These are phyloP conservation scores for Delichon dasypus DNA, from an alignment of 2,797 vertebrate species.

Conservation along the genomic window DNA sequence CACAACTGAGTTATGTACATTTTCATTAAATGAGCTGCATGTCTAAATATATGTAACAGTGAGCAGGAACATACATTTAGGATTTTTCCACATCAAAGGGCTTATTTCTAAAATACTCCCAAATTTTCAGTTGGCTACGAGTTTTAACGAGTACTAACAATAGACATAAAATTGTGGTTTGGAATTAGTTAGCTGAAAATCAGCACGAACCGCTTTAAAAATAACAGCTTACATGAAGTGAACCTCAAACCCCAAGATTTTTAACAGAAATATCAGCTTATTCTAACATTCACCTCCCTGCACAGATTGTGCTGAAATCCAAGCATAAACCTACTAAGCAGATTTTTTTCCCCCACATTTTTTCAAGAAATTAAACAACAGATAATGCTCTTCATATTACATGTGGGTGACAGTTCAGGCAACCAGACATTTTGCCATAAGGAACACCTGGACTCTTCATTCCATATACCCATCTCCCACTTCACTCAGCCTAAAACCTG, in stretches of 20 bases:
- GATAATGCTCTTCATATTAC: background rate
- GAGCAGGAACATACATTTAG: background rate
- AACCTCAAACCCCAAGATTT: background rate
- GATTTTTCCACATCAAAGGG: background rate
- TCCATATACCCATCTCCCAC: background rate
- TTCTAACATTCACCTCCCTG: background rate
- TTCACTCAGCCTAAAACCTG: background rate
- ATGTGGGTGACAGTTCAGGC: background rate
- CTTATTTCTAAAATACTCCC: background rate
- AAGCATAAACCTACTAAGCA: background rate
- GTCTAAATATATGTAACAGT: background rate
- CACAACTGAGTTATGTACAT: background rate
- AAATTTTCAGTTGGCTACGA: background rate
- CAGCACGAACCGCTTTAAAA: background rate
- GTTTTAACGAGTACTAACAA: background rate
- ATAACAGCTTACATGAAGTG: background rate
- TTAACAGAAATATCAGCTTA: background rate
- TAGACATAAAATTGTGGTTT: background rate
- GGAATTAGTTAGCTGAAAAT: background rate
- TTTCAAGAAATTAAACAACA: background rate
- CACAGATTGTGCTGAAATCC: background rate
- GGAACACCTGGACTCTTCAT: background rate
- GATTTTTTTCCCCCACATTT: background rate
- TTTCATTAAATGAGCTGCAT: background rate
- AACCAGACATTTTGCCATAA: background rate